Evolutionary conservation across 2,113 vertebrate species (phyloP).

Genomic region (Riparia riparia): DNA sequence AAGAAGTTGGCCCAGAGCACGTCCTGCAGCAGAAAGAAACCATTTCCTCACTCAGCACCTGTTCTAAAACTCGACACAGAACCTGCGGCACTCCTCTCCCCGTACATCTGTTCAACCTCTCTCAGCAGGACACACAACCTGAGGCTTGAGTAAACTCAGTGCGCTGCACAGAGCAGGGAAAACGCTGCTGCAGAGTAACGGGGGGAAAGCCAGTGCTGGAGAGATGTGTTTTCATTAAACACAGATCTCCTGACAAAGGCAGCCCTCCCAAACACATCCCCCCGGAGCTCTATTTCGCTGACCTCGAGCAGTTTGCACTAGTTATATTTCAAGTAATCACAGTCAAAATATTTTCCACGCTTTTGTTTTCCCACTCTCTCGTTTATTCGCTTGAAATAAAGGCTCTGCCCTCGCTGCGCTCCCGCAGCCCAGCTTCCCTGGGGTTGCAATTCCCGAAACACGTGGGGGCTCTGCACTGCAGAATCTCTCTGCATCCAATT

Average conservation of each 20-base stretch:
- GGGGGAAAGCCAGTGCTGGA: background rate
- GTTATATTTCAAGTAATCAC: background rate
- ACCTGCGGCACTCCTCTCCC: background rate
- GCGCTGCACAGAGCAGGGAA: background rate
- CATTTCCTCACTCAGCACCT: background rate
- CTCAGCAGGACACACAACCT: background rate
- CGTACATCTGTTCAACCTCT: fast-evolving
- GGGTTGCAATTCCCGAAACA: background rate
- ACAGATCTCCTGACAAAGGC: background rate
- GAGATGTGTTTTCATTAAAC: background rate
- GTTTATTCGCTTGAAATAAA: background rate
- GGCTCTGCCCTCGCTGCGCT: background rate
- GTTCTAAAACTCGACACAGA: background rate
- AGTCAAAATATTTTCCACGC: background rate
- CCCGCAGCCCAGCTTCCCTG: background rate
- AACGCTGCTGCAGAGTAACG: fast-evolving
- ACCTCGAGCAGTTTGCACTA: background rate
- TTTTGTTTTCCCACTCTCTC: background rate
- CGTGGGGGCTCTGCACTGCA: slow-evolving; percentile 21
- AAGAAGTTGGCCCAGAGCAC: fast-evolving
- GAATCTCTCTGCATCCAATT: slow-evolving; percentile 58
- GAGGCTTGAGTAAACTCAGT: background rate
- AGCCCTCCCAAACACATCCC: fast-evolving
- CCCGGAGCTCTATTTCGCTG: background rate
- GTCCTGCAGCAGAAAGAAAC: background rate